Conservation (phyloP, 2,797 vertebrate species). For the Helarctos malayanus region DNA sequence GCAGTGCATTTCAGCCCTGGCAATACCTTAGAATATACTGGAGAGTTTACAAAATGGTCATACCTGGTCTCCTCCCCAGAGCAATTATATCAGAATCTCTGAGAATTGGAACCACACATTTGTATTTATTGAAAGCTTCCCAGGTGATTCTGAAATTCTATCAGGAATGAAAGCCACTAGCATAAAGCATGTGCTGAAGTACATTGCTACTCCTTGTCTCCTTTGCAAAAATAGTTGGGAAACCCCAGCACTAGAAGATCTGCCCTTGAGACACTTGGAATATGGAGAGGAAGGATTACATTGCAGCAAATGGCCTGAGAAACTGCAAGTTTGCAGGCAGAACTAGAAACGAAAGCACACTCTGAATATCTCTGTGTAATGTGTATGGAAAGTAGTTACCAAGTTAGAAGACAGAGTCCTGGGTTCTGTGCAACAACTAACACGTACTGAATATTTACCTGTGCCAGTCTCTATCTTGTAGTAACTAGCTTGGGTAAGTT, state of each 20-base stretch:
- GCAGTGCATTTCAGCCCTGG: background rate
- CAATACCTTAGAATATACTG: background rate
- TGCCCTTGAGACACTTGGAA: background rate
- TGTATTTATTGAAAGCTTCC: background rate
- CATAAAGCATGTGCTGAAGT: background rate
- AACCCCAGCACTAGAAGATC: background rate
- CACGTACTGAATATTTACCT: background rate
- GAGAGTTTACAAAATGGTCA: background rate
- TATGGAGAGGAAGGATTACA: background rate
- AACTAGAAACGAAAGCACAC: background rate
- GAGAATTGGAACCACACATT: background rate
- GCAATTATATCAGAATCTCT: constrained; percentile 16
- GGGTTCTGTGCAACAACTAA: background rate
- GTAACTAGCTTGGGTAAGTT: background rate
- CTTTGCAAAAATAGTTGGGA: background rate
- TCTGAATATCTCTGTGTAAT: background rate
- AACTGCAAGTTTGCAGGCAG: background rate
- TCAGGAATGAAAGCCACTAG: background rate
- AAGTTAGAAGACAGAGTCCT: background rate
- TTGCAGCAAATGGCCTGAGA: background rate
- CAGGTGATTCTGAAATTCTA: background rate
- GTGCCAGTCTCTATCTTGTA: background rate
- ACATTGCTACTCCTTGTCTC: background rate
- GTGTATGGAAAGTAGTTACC: background rate
- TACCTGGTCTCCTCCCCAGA: background rate